Evolutionary conservation across 2,113 vertebrate species (phyloP).

Genomic region (Lynx canadensis): DNA sequence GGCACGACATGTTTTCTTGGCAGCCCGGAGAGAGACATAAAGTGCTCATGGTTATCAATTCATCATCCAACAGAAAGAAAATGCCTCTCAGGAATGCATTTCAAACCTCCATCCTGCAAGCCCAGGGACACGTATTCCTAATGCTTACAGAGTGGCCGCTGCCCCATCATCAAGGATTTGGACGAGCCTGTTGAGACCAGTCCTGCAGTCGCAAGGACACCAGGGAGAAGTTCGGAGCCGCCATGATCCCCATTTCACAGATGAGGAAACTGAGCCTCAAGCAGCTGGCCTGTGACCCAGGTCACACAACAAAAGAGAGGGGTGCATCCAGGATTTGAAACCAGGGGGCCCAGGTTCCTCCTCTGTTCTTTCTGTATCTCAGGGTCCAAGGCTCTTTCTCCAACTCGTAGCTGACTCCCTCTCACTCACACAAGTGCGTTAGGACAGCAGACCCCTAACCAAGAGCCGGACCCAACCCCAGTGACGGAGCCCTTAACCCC

Average conservation of each 20-base stretch:
- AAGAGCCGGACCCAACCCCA: neutral
- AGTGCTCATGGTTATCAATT: neutral
- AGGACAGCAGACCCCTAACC: neutral
- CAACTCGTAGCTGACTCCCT: neutral
- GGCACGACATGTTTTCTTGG: neutral
- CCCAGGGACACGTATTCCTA: neutral
- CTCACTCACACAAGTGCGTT: neutral
- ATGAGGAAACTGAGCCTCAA: neutral
- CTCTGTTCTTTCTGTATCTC: neutral
- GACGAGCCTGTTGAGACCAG: neutral
- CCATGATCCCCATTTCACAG: neutral
- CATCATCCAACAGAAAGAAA: neutral
- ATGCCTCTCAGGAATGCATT: neutral
- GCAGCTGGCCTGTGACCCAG: neutral
- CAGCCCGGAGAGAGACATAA: neutral
- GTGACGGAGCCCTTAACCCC: neutral
- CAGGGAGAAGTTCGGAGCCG: accelerated
- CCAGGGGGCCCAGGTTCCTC: neutral
- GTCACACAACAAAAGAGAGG: neutral
- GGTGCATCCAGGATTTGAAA: neutral
- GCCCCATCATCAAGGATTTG: accelerated
- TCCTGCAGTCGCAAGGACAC: accelerated
- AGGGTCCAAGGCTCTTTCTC: neutral
- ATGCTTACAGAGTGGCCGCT: accelerated
- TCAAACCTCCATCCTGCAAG: neutral